phyloP scores from a whole-genome alignment of 92 coral and sea anemone species.

The Porites cylindrica region DNA sequence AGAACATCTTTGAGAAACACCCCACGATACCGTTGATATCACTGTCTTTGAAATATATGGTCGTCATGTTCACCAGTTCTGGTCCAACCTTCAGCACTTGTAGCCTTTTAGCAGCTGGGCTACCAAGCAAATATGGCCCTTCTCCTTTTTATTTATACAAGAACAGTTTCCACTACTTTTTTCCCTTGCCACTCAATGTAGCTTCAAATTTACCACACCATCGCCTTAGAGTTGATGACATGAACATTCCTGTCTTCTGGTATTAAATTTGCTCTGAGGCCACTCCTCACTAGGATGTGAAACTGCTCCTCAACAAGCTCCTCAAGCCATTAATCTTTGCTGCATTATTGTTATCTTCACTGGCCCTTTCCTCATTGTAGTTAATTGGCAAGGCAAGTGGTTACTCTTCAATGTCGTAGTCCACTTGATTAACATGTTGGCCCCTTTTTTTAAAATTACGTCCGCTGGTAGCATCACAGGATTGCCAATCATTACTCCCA shows the following conservation, averaged over 20 bases:
- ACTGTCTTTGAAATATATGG: neutral
- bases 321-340: neutral
- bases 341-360: neutral
- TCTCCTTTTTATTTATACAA: neutral
- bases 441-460: neutral
- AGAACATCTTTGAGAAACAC: conserved; percentile 28
- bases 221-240: neutral
- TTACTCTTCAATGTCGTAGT: conserved; percentile 21
- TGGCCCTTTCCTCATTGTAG: conserved; percentile 3
- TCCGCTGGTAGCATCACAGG: neutral
- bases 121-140: too few species aligned
- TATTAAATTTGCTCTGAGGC: neutral
- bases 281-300: neutral
- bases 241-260: neutral
- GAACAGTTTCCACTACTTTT: neutral
- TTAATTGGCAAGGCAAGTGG: conserved; percentile 17
- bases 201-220: neutral
- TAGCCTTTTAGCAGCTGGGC: too few species aligned
- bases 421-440: conserved; percentile 38
- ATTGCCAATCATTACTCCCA: neutral
- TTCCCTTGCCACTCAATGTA: neutral
- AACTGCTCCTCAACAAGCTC: conserved; percentile 9
- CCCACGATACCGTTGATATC: neutral
- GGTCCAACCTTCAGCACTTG: neutral
- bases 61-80: neutral